Evolutionary conservation across 2,113 vertebrate species (phyloP).

Genomic region (Mesitornis unicolor): DNA sequence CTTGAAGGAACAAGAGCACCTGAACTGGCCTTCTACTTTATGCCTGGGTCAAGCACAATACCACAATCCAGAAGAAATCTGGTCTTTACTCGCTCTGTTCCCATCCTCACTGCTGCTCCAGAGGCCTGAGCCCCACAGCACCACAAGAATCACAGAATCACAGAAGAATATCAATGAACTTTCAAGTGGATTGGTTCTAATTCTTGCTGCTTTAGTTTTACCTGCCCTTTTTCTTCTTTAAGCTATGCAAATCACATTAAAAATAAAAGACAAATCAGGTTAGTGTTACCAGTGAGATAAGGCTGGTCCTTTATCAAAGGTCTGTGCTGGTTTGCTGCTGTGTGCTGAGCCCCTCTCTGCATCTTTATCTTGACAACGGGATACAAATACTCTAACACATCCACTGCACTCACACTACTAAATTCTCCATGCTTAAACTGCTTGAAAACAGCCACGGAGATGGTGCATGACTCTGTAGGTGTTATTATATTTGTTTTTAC

Average conservation of each 20-base stretch:
- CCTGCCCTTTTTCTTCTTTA: background rate
- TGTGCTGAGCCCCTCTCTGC: background rate
- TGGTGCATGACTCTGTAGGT: accelerated
- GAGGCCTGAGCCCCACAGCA: background rate
- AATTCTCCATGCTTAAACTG: background rate
- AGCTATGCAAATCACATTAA: background rate
- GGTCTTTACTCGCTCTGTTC: background rate
- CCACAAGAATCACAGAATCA: background rate
- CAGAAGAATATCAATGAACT: background rate
- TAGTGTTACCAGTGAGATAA: background rate
- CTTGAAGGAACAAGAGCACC: background rate
- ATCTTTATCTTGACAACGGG: background rate
- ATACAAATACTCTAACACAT: background rate
- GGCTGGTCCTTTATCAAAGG: background rate
- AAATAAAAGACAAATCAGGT: background rate
- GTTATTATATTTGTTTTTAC: accelerated
- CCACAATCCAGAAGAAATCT: background rate
- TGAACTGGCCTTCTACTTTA: background rate
- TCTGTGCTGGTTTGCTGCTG: background rate
- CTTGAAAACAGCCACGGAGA: background rate
- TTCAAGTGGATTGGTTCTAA: background rate
- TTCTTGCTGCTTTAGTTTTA: background rate
- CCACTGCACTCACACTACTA: background rate
- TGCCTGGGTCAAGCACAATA: background rate
- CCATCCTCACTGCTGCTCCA: background rate